Percentiles rank a stretch among this genome's conserved stretches.
Conservation (phyloP, 2,888 invertebrate species). For the Timema podura region DNA sequence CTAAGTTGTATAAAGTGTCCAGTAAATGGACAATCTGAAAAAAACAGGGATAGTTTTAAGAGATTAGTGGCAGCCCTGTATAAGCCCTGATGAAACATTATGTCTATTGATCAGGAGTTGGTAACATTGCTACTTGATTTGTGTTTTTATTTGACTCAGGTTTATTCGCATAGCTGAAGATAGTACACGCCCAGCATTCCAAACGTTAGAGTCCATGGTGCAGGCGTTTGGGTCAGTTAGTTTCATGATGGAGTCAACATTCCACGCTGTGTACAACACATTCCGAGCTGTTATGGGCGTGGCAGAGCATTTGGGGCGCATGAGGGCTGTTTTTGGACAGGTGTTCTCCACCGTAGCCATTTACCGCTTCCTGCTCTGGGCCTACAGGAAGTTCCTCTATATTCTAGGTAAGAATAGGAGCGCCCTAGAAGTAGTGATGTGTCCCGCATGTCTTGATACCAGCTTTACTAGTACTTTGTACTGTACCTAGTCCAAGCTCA, state of each 20-base stretch:
- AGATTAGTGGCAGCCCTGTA: no score
- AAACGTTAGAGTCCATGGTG: constrained; percentile 89
- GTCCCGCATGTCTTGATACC: no score
- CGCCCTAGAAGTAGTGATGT: no score
- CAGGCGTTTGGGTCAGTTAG: constrained; percentile 89
- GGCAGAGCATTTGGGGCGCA: constrained; percentile 87
- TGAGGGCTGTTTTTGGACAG: constrained; percentile 78
- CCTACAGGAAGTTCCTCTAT: constrained; percentile 69
- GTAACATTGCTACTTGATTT: no score
- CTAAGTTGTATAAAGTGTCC: no score
- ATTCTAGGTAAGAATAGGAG: constrained; percentile 52
- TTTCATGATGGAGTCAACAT: constrained; percentile 96
- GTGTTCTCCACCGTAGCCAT: constrained; percentile 85
- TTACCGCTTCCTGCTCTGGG: constrained; percentile 73
- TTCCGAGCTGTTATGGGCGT: constrained; percentile 94
- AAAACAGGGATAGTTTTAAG: no score
- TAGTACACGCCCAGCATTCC: constrained; percentile 86
- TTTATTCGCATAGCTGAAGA: constrained; percentile 89
- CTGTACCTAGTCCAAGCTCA: no score
- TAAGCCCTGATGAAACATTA: no score
- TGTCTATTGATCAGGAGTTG: no score
- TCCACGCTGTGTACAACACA: constrained; percentile 91
- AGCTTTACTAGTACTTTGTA: no score
- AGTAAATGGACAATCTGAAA: no score
- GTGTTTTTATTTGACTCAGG: constrained; percentile 41